Evolutionary conservation across 2,797 vertebrate species (phyloP).

Genomic region (Ispidina picta): DNA sequence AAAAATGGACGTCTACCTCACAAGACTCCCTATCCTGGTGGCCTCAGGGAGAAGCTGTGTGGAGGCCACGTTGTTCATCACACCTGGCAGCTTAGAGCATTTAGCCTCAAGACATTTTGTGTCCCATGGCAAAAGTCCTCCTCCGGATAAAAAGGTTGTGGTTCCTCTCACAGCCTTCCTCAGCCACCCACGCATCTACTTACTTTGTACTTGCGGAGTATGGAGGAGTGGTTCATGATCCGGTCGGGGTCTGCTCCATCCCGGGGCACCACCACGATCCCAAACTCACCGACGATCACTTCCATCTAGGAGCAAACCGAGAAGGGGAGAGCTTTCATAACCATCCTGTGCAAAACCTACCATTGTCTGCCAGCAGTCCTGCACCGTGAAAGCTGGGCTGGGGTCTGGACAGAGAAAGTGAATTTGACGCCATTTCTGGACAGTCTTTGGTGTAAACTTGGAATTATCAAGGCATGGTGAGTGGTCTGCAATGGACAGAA

Average conservation of each 20-base stretch:
- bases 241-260: constrained; percentile 91
- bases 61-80: not conserved
- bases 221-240: constrained; percentile 96
- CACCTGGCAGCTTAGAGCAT: not conserved
- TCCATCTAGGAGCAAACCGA: constrained; percentile 86
- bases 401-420: not conserved
- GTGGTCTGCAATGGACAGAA: not conserved
- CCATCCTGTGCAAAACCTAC: rapidly evolving
- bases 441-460: not conserved
- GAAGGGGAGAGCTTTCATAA: not conserved
- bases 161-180: not conserved
- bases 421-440: not conserved
- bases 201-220: constrained; percentile 96
- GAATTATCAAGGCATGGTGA: not conserved
- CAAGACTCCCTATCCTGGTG: not conserved
- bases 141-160: not conserved
- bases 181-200: rapidly evolving
- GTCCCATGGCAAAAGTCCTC: not conserved
- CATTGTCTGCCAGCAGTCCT: not conserved
- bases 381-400: rapidly evolving
- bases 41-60: not conserved
- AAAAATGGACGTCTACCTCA: rapidly evolving
- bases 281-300: constrained; percentile 97
- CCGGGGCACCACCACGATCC: constrained; percentile 95
- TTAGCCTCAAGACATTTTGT: not conserved